Evolutionary conservation across 2,113 vertebrate genomes (phyloP).

Genomic region (Brachypodius melanocephalos): DNA sequence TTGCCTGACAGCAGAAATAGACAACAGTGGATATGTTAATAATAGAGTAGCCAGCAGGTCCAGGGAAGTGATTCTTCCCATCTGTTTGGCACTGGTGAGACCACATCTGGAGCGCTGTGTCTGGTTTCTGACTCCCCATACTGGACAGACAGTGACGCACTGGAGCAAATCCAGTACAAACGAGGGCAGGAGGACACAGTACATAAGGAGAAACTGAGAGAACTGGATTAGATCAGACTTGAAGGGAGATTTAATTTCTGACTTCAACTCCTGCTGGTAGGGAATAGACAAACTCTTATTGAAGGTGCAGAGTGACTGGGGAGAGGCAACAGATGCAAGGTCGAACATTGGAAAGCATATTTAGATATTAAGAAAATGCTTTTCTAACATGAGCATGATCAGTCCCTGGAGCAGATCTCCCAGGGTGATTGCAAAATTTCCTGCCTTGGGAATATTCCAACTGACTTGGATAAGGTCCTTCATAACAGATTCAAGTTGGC

Average conservation of each 20-base stretch:
- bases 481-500: neutral
- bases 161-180: neutral
- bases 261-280: neutral
- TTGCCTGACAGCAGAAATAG: neutral
- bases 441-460: neutral
- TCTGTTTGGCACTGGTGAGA: neutral
- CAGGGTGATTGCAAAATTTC: neutral
- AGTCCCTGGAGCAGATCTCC: neutral
- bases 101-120: neutral
- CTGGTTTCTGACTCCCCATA: neutral
- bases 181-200: neutral
- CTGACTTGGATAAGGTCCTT: neutral
- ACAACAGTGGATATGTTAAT: neutral
- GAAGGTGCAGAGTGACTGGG: neutral
- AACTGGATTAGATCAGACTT: neutral
- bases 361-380: neutral
- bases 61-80: neutral
- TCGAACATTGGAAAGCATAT: neutral
- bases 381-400: neutral
- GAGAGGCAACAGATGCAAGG: neutral
- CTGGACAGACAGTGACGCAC: neutral
- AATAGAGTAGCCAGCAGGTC: neutral
- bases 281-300: neutral
- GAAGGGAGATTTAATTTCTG: neutral
- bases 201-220: neutral